Conservation (phyloP, 2,888 invertebrate species). For the Drosophila maculinotata region DNA sequence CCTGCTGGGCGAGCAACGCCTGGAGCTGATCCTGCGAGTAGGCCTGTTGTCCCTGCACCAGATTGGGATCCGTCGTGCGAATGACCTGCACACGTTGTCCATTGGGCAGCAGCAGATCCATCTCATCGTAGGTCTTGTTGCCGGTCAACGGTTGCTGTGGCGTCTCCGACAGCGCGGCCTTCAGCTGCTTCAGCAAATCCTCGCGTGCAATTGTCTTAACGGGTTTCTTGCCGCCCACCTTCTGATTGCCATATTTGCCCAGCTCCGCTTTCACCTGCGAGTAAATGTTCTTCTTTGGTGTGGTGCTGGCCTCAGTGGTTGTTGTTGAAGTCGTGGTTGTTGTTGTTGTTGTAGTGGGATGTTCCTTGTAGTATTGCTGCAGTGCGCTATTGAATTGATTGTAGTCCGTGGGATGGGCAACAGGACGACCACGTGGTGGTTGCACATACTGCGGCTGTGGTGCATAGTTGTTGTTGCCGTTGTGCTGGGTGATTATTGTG, state of each 20-base stretch:
- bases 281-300: constrained; percentile 87
- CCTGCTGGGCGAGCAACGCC: constrained; percentile 80
- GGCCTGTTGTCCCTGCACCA: constrained; percentile 87
- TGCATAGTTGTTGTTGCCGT: constrained; percentile 78
- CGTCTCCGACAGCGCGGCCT: constrained; percentile 90
- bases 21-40: constrained; percentile 85
- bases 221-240: constrained; percentile 75
- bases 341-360: constrained; percentile 89
- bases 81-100: constrained; percentile 92
- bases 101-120: constrained; percentile 90
- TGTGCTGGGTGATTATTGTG: constrained; percentile 84
- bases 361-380: constrained; percentile 88
- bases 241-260: constrained; percentile 75
- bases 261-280: constrained; percentile 87
- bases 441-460: constrained; percentile 76
- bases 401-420: constrained; percentile 88
- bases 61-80: constrained; percentile 89
- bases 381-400: constrained; percentile 88
- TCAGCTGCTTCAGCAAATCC: constrained; percentile 90
- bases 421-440: constrained; percentile 83
- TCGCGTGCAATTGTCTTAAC: constrained; percentile 89
- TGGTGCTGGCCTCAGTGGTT: constrained; percentile 86
- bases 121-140: constrained; percentile 89
- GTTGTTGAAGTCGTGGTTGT: constrained; percentile 89
- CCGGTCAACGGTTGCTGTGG: constrained; percentile 87